Conservation (phyloP, 2,113 vertebrate species). For the Chloropsis cyanopogon region DNA sequence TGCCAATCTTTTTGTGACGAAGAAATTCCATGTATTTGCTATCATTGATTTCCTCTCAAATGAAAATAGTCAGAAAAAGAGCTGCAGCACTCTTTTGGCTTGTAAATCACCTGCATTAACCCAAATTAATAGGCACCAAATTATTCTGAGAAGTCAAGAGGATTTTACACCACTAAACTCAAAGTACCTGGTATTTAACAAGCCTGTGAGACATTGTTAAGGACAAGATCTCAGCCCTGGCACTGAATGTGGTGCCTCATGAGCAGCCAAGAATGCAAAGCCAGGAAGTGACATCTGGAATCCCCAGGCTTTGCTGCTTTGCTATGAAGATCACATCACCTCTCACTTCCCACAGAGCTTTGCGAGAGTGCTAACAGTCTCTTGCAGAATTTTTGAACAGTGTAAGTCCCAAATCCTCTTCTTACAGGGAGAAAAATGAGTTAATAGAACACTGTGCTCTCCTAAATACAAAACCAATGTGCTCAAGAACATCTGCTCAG, state of each 20-base stretch:
- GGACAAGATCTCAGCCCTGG: neutral
- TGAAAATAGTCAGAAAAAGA: neutral
- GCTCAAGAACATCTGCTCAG: neutral
- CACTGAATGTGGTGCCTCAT: neutral
- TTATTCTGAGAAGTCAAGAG: neutral
- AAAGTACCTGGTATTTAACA: neutral
- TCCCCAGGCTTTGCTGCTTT: neutral
- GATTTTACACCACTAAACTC: neutral
- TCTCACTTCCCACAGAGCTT: neutral
- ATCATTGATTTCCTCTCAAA: neutral
- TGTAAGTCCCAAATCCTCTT: neutral
- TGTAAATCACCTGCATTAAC: neutral
- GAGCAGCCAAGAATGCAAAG: neutral
- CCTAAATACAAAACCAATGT: neutral
- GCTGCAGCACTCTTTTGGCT: neutral
- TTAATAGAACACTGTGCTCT: neutral
- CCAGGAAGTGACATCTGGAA: neutral
- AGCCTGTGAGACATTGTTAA: neutral
- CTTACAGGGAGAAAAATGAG: neutral
- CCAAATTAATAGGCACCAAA: neutral
- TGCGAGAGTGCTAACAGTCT: neutral
- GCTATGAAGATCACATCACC: neutral
- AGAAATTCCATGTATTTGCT: neutral
- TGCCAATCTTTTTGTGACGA: neutral
- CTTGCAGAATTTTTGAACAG: neutral